Conservation (phyloP, 2,888 invertebrate genomes). For the Mesochorus sp. region DNA sequence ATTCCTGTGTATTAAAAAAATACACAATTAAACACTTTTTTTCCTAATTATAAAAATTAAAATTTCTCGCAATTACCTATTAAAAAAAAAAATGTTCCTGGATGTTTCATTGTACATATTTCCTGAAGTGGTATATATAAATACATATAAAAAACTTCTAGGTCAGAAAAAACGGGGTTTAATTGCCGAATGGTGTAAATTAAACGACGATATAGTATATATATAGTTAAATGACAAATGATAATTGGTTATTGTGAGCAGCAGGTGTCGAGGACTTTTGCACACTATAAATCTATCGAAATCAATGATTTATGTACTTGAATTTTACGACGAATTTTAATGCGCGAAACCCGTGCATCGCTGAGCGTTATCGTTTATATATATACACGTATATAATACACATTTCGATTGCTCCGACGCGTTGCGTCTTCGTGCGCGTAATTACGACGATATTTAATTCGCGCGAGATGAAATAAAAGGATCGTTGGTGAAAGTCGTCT, state of each 20-base stretch:
- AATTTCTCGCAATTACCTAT: too few species aligned
- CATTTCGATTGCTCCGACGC: background rate
- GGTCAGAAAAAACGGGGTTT: background rate
- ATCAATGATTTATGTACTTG: slow-evolving; percentile 34
- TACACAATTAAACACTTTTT: too few species aligned
- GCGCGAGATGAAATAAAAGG: slow-evolving; percentile 26
- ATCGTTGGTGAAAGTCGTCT: slow-evolving; percentile 40
- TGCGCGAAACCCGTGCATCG: background rate
- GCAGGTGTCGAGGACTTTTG: slow-evolving; percentile 5
- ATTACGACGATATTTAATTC: slow-evolving; percentile 27
- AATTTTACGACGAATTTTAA: slow-evolving; percentile 23
- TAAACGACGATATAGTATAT: background rate
- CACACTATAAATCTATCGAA: slow-evolving; percentile 28
- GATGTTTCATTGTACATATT: too few species aligned
- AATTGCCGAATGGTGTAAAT: background rate
- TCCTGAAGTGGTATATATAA: too few species aligned
- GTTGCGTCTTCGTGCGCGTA: slow-evolving; percentile 3
- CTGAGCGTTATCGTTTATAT: background rate
- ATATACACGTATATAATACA: slow-evolving; percentile 9
- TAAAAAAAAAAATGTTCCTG: too few species aligned
- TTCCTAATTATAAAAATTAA: too few species aligned
- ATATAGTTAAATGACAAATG: slow-evolving; percentile 10
- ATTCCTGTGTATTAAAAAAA: too few species aligned
- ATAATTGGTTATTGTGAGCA: background rate
- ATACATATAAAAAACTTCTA: too few species aligned